Conservation (phyloP, 1,140 invertebrate genomes). For the Achroia grisella region DNA sequence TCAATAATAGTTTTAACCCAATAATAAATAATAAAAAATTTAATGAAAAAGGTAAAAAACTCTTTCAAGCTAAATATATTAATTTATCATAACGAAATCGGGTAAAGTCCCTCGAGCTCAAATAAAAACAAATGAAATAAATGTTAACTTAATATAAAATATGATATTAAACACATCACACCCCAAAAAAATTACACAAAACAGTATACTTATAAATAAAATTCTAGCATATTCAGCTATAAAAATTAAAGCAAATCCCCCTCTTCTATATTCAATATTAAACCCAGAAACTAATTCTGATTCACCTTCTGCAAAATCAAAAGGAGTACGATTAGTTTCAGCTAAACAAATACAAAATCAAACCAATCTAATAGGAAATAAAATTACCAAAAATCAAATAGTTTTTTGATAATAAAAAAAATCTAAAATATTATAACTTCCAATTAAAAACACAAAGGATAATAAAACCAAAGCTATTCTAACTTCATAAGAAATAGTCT, state of each 20-base stretch:
- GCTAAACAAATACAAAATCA: constrained; percentile 77
- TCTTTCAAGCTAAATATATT: constrained; percentile 76
- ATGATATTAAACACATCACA: constrained; percentile 49
- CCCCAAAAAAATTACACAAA: constrained; percentile 72
- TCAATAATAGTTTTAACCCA: constrained; percentile 41
- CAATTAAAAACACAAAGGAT: constrained; percentile 61
- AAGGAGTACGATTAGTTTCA: constrained; percentile 83
- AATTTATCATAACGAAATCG: constrained; percentile 77
- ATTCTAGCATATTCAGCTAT: constrained; percentile 81
- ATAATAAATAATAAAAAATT: constrained; percentile 71
- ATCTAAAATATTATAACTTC: constrained; percentile 64
- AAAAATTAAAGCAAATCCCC: constrained; percentile 83
- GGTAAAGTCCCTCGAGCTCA: constrained; percentile 74
- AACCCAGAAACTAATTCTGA: constrained; percentile 84
- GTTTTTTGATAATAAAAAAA: constrained; percentile 70
- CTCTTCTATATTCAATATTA: constrained; percentile 82
- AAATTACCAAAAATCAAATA: constrained; percentile 51
- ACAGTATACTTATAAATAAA: constrained; percentile 78
- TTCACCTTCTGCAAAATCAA: constrained; percentile 86
- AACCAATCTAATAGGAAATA: constrained; percentile 70
- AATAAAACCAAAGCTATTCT: constrained; percentile 75
- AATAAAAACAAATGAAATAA: constrained; percentile 75
- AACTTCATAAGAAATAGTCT: constrained; percentile 82
- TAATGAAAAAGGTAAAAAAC: constrained; percentile 71
- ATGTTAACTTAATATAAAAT: constrained; percentile 70